Percentiles rank a stretch among this genome's conserved stretches.
These are phyloP conservation scores for Calliopsis andreniformis DNA, from an alignment of 1,140 invertebrate genomes.

Conservation along the genomic window DNA sequence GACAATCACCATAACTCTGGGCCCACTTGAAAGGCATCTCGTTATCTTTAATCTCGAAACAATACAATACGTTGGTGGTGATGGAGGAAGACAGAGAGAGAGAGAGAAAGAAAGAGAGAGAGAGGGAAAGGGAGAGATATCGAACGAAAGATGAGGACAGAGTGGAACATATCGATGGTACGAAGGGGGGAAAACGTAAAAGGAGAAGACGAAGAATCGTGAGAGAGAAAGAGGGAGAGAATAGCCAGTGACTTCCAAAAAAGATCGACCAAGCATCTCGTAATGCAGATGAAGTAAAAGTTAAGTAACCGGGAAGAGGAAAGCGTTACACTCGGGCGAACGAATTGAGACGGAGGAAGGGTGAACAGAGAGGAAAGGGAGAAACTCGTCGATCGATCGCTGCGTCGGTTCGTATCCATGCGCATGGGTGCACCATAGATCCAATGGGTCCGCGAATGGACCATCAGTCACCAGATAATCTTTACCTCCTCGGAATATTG, in stretches of 20 bases:
- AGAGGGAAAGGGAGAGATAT: neutral
- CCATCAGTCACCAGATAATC: constrained; percentile 73
- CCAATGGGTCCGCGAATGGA: constrained; percentile 64
- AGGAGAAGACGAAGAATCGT: constrained; percentile 5
- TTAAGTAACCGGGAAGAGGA: constrained; percentile 40
- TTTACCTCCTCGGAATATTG: constrained; percentile 67
- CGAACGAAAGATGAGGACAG: constrained; percentile 17
- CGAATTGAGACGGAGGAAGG: constrained; percentile 10
- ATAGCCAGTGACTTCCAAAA: constrained; percentile 5
- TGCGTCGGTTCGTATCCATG: constrained; percentile 50
- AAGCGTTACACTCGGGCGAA: constrained; percentile 4
- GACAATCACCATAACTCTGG: constrained; percentile 67
- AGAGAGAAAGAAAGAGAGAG: neutral
- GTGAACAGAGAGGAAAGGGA: constrained; percentile 4
- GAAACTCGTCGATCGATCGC: constrained; percentile 33
- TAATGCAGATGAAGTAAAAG: constrained; percentile 24
- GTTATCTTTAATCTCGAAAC: constrained; percentile 72
- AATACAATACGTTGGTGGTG: constrained; percentile 57
- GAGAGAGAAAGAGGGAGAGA: neutral
- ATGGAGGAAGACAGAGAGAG: constrained; percentile 19
- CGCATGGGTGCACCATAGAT: constrained; percentile 63
- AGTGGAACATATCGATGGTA: constrained; percentile 23
- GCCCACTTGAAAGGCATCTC: constrained; percentile 60
- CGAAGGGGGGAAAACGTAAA: constrained; percentile 27
- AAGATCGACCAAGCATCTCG: constrained; percentile 15